Evolutionary conservation across 2,113 vertebrate species (phyloP).

Genomic region (Trachemys scripta): DNA sequence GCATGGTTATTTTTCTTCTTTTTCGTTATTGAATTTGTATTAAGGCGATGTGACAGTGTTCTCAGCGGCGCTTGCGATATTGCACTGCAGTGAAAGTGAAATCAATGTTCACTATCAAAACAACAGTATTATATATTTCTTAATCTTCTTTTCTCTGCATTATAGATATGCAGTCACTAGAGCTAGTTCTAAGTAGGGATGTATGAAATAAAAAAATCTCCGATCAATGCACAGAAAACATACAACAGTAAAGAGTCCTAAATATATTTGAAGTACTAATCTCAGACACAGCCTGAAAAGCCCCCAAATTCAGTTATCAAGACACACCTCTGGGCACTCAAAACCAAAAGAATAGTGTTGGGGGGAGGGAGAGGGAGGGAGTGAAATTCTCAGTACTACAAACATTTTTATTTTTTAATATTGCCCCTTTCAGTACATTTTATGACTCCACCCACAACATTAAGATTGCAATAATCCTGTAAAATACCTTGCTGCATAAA

Average conservation of each 20-base stretch:
- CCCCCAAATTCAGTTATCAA: background rate
- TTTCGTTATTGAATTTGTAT: conserved; percentile 45
- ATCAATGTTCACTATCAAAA: conserved; percentile 57
- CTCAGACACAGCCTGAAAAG: background rate
- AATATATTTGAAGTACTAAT: conserved; percentile 22
- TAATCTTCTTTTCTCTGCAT: conserved; percentile 45
- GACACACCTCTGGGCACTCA: background rate
- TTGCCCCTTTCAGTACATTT: background rate
- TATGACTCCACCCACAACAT: background rate
- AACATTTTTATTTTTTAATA: background rate
- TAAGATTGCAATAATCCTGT: background rate
- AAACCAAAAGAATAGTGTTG: background rate
- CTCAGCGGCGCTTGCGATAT: conserved; percentile 29
- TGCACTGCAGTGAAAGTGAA: conserved; percentile 47
- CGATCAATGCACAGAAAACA: background rate
- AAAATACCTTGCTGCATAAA: background rate
- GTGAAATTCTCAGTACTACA: background rate
- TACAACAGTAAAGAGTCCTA: background rate
- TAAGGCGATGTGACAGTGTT: background rate
- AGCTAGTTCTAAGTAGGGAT: conserved; percentile 3
- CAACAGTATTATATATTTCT: conserved; percentile 61
- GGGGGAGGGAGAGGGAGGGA: background rate
- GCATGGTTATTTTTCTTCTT: conserved; percentile 41
- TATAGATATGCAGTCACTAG: conserved; percentile 34
- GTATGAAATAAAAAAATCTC: conserved; percentile 1